Conservation (phyloP, 2,113 vertebrate genomes). For the Marcusenius ussheri region DNA sequence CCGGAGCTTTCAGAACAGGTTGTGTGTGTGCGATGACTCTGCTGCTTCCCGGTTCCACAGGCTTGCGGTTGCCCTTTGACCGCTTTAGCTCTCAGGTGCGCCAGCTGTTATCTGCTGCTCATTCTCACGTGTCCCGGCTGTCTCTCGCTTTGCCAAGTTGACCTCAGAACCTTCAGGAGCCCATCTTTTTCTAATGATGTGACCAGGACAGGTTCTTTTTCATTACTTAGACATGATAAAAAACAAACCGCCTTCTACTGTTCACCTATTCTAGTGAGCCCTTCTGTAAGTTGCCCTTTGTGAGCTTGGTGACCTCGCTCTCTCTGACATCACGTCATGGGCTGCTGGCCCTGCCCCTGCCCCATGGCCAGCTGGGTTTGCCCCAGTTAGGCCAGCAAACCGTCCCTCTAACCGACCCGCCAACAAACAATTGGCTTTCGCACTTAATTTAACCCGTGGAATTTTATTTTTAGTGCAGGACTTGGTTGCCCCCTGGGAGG, state of each 20-base stretch:
- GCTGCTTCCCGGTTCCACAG: not conserved
- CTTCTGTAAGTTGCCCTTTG: not conserved
- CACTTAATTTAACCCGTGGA: constrained; percentile 57
- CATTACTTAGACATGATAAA: constrained; percentile 14
- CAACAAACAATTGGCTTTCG: constrained; percentile 34
- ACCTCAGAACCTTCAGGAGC: not conserved
- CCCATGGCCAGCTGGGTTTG: not conserved
- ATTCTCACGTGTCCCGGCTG: not conserved
- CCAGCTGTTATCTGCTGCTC: not conserved
- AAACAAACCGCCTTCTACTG: not conserved
- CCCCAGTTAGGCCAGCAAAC: not conserved
- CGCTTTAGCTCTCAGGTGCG: not conserved
- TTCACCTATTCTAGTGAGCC: too few relatives aligned
- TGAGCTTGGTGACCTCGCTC: not conserved
- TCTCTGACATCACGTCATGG: not conserved
- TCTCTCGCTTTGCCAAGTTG: not conserved
- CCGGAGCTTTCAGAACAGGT: constrained; percentile 1
- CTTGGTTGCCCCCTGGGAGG: constrained; percentile 32
- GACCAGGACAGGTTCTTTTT: not conserved
- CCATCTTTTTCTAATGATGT: not conserved
- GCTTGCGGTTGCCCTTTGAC: not conserved
- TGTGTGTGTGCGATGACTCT: not conserved
- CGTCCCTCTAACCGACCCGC: not conserved
- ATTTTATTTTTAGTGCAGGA: constrained; percentile 54
- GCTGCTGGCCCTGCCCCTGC: not conserved